These are phyloP conservation scores for Oryzias javanicus DNA, from an alignment of 2,113 vertebrate genomes.

Conservation along the genomic window DNA sequence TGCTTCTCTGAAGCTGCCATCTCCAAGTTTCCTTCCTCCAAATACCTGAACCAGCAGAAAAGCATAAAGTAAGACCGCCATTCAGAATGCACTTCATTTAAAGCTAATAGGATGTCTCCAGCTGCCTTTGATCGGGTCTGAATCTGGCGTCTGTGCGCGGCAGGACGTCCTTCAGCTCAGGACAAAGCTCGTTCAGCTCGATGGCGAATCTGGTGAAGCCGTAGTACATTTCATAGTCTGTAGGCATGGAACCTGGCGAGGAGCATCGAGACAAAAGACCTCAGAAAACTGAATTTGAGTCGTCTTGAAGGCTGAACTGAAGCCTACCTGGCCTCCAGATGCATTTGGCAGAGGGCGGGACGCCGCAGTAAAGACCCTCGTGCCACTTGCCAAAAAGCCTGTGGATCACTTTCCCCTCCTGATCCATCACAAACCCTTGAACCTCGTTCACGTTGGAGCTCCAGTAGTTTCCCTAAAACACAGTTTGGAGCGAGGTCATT, in stretches of 20 bases:
- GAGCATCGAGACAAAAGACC: conserved; percentile 1
- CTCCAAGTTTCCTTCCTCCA: conserved; percentile 95
- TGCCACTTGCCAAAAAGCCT: conserved; percentile 99
- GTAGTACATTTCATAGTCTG: conserved; percentile 95
- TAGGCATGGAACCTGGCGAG: conserved; percentile 92
- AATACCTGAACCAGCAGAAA: conserved; percentile 65
- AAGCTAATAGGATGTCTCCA: background rate
- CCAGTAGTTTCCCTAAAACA: conserved; percentile 93
- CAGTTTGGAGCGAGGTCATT: background rate
- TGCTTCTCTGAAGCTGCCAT: conserved; percentile 90
- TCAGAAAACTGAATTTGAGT: background rate
- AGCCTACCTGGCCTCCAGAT: conserved; percentile 95
- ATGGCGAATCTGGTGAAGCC: conserved; percentile 98
- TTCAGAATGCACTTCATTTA: background rate
- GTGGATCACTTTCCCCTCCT: conserved; percentile 94
- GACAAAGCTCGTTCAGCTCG: conserved; percentile 96
- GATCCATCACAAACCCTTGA: conserved; percentile 95
- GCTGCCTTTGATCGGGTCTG: conserved; percentile 94
- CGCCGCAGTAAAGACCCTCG: conserved; percentile 93
- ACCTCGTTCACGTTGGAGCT: conserved; percentile 97
- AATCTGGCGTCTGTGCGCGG: conserved; percentile 93
- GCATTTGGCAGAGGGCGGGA: conserved; percentile 95
- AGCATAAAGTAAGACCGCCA: conserved; percentile 24
- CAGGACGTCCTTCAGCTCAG: conserved; percentile 90
- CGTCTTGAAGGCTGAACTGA: too few relatives aligned